Evolutionary conservation across 2,113 vertebrate genomes (phyloP).

Genomic region (Petromus typicus): DNA sequence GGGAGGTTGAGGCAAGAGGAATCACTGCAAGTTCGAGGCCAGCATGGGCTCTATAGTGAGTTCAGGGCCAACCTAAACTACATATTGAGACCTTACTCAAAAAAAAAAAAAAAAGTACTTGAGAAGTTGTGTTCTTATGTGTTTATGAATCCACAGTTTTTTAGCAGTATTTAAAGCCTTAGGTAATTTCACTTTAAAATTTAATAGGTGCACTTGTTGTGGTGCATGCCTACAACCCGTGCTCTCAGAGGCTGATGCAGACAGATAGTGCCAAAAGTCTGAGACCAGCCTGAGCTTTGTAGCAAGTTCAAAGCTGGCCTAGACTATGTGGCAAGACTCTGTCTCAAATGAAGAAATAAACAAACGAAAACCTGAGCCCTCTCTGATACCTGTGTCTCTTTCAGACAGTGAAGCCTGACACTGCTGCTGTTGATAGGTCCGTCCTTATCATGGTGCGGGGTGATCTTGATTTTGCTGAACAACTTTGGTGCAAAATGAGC

Average conservation of each 20-base stretch:
- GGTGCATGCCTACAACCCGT: not conserved
- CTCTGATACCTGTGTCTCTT: constrained; percentile 45
- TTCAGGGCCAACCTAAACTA: too few relatives aligned
- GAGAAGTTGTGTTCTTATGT: not conserved
- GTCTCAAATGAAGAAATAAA: not conserved
- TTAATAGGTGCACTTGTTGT: not conserved
- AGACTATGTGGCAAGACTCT: not conserved
- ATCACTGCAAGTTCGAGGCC: too few relatives aligned
- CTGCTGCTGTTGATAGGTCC: constrained; percentile 84
- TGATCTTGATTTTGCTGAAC: constrained; percentile 96
- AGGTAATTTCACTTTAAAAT: not conserved
- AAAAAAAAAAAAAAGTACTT: too few relatives aligned
- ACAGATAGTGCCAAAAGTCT: not conserved
- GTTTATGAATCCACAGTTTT: not conserved
- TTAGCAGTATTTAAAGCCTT: constrained; percentile 38
- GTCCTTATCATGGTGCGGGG: constrained; percentile 90
- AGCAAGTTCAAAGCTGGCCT: not conserved
- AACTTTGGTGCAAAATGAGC: constrained; percentile 95
- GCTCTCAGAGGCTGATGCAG: not conserved
- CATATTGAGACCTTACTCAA: too few relatives aligned
- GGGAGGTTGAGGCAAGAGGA: too few relatives aligned
- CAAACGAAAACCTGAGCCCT: not conserved
- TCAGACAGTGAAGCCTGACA: constrained; percentile 85
- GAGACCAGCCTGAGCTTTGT: not conserved
- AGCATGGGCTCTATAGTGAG: too few relatives aligned